phyloP scores from a whole-genome alignment of 2,797 vertebrate genomes.

The Odontamblyopus lacepedii region DNA sequence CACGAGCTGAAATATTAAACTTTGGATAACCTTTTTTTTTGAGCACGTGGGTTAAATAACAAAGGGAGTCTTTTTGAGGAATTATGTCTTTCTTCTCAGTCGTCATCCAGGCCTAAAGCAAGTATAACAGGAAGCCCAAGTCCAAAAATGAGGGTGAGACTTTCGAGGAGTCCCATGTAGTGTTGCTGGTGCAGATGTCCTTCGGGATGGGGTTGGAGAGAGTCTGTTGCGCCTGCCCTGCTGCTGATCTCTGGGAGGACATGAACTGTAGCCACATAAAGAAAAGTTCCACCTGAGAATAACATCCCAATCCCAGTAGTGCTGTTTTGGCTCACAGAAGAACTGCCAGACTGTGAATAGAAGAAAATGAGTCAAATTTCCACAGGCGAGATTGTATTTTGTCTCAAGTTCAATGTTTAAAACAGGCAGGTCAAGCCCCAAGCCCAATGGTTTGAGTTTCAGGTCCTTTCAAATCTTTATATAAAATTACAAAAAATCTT shows the following conservation, averaged over 20 bases:
- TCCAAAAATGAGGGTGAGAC: slow-evolving; percentile 75
- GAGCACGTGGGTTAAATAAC: background rate
- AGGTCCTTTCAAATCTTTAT: too few relatives aligned
- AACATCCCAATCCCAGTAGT: slow-evolving; percentile 77
- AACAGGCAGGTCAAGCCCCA: too few relatives aligned
- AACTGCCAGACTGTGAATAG: slow-evolving; percentile 64
- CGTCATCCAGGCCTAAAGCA: slow-evolving; percentile 66
- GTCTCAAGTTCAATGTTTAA: too few relatives aligned
- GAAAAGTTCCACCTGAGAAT: slow-evolving; percentile 79
- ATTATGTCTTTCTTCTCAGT: slow-evolving; percentile 41
- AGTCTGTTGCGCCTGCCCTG: slow-evolving; percentile 44
- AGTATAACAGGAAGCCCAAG: slow-evolving; percentile 71
- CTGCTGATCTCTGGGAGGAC: slow-evolving; percentile 77
- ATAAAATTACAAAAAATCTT: too few relatives aligned
- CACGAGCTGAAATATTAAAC: slow-evolving; percentile 7
- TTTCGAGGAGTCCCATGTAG: slow-evolving; percentile 71
- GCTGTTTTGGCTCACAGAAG: slow-evolving; percentile 61
- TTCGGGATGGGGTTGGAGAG: slow-evolving; percentile 1
- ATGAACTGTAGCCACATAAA: slow-evolving; percentile 77
- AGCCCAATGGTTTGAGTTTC: too few relatives aligned
- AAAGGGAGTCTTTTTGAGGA: slow-evolving; percentile 1
- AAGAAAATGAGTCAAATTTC: slow-evolving; percentile 8
- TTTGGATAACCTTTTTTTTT: background rate
- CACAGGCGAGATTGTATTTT: background rate
- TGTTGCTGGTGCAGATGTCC: slow-evolving; percentile 11